Base-by-base conservation (phyloP, 2,797 vertebrate genomes). In the Adelosebastes latens region DNA sequence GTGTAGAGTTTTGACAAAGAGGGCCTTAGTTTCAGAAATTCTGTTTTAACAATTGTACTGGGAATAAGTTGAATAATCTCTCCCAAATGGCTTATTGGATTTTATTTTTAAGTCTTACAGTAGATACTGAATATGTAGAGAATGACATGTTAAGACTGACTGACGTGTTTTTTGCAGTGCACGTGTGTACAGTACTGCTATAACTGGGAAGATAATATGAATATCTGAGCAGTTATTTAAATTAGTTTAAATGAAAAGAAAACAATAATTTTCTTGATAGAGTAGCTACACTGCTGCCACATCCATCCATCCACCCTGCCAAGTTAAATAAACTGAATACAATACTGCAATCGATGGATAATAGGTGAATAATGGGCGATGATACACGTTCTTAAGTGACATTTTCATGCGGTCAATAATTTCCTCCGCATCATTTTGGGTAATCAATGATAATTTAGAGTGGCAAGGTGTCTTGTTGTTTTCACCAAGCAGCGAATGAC, bases 401-500 rank as follows among this genome's bases (percentile, higher is more conserved):
- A 85, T 82, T 81, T 89, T 85, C 58, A 79, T 72, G 76, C 71
- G 80, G 79, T 87, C 87, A 79, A 83, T 85, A 82, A 84, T 82
- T 84, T 81, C 24, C 49, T 82, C 12, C 1, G 12, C 27, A 69
- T 82, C 79, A 81, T 90, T 87, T 88, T 75, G 59, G 63, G 60
- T 75, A 83, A 89, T 89, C 88, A 82, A 84, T 87, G 80, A 70
- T 84, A 66, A 88, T 80, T 83, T 79, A 76, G 56, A 85, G 62
- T 74, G 78, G 64, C 82, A 82, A 84, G 65, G 82, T 90, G 86
- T 86, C 82, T 84, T 77, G 65, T 79, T 83, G 70, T 81, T 58
- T 81, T 82, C 82, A 80, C 55, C n/a, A 53, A 67, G 68, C 53
- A 67, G 75, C 11, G 6, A 72, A 82, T 79, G 56, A 80, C 72